Base-by-base conservation (phyloP, 2,113 vertebrate species). In the Excalfactoria chinensis region DNA sequence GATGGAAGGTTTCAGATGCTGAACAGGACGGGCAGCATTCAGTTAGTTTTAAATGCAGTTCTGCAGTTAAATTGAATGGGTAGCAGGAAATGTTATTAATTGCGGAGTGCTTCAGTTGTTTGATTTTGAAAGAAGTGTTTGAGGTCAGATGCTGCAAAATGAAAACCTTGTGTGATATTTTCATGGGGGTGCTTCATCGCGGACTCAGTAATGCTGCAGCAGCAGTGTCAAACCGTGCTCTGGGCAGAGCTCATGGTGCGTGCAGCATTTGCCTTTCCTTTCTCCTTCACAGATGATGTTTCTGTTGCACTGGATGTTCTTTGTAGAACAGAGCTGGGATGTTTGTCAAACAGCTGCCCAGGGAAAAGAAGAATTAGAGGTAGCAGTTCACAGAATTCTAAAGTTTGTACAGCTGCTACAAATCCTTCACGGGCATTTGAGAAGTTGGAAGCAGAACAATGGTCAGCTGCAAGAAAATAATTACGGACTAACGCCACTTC, bases 401-500 rank as follows among this genome's bases (percentile, higher is more conserved):
- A 16, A 0, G 2, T 40, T 28, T 8, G 41, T 46, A n/a, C 3
- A 28, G 17, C 75, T 40, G 55, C 30, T 74, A 4, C 40, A 34
- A 1, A 14, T 6, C 79, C 76, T 6, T 5, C 35, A 2, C 44
- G 5, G 48, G 66, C 56, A 0, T 13, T 23, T n/a, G 34, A 28
- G 66, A 17, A 17, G 58, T 5, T 85, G 85, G 28, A 53, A 23
- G 22, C 30, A 44, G 48, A 59, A 7, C 13, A 16, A 4, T 3
- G 43, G 43, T 14, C 62, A 13, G 76, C 48, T 69, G 63, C 44
- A 76, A 66, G n/a, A 16, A 37, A 51, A 28, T 3, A 13, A 2
- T 17, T 6, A 1, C 0, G 6, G 41, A 16, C n/a, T 2, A 8
- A 9, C 0, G 12, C 26, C 67, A 4, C 46, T 53, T 19, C 67